Percentiles rank a stretch among this genome's conserved stretches.
Evolutionary conservation across 1,140 invertebrate genomes (phyloP).

Genomic region (Aporrectodea caliginosa): DNA sequence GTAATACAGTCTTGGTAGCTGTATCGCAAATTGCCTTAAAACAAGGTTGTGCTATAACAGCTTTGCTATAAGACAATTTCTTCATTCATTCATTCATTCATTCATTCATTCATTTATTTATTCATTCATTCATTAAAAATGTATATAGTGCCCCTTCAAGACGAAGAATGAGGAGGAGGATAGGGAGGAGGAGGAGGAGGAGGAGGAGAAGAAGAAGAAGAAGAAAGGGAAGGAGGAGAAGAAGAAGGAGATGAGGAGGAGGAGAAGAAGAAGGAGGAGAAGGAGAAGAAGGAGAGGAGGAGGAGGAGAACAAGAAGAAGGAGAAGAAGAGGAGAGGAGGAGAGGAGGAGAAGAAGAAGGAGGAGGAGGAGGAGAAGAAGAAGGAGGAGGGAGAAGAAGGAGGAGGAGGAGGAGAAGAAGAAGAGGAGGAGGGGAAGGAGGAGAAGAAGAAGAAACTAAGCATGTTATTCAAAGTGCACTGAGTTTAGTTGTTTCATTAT

Average conservation of each 20-base stretch:
- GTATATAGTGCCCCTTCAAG: too few species aligned
- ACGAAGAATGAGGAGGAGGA: conserved; percentile 18
- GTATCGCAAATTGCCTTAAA: too few species aligned
- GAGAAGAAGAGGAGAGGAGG: conserved; percentile 10
- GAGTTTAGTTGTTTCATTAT: not conserved
- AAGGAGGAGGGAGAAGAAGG: conserved; percentile 2
- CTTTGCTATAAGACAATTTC: too few species aligned
- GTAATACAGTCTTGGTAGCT: too few species aligned
- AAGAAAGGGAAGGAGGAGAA: conserved; percentile 1
- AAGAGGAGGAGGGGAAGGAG: not conserved
- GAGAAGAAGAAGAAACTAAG: conserved; percentile 15
- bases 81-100: too few species aligned
- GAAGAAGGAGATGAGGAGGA: too few species aligned
- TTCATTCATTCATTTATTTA: too few species aligned
- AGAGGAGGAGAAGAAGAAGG: not conserved
- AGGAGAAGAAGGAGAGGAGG: conserved; percentile 1
- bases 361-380: not conserved
- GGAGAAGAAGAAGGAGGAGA: too few species aligned
- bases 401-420: conserved; percentile 5
- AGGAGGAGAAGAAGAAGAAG: conserved; percentile 7
- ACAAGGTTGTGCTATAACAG: too few species aligned
- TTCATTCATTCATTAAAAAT: too few species aligned
- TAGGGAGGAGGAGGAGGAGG: conserved; percentile 7
- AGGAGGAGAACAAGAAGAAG: too few species aligned
- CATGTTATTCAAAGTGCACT: too few species aligned